Percentiles rank a stretch among this genome's conserved stretches.
Conservation (phyloP, 2,113 vertebrate species). For the Choloepus hoffmanni region DNA sequence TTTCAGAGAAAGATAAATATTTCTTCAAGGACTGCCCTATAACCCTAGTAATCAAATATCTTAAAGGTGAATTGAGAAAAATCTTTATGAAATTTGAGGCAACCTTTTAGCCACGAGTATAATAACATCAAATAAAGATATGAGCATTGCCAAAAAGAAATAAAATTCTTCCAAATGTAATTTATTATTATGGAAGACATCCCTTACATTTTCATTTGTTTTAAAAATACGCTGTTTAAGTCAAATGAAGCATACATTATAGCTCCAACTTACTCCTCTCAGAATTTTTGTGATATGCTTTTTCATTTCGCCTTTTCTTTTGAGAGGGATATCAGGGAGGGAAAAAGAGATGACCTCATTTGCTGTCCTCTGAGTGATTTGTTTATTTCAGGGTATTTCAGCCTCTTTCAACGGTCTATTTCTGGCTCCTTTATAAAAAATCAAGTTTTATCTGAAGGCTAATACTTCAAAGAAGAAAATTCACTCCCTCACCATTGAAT, state of each 20-base stretch:
- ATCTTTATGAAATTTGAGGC: conserved; percentile 60
- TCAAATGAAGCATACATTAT: neutral
- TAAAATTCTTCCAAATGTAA: conserved; percentile 33
- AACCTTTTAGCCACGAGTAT: conserved; percentile 56
- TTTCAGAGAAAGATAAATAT: conserved; percentile 68
- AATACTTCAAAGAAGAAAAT: conserved; percentile 54
- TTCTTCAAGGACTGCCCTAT: conserved; percentile 1
- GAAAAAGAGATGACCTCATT: conserved; percentile 37
- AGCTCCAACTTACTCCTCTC: conserved; percentile 28
- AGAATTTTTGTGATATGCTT: neutral
- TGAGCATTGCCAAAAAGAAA: conserved; percentile 28
- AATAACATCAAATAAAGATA: conserved; percentile 60
- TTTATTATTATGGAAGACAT: neutral
- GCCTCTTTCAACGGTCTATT: neutral
- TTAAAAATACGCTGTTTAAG: conserved; percentile 38
- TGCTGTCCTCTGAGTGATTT: neutral
- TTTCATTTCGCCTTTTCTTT: conserved; percentile 60
- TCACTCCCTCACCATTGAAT: conserved; percentile 55
- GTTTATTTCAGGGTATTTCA: neutral
- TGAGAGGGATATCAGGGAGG: neutral
- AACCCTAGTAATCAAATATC: conserved; percentile 63
- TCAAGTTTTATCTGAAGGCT: neutral
- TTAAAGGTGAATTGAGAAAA: conserved; percentile 47
- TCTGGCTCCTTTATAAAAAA: conserved; percentile 41
- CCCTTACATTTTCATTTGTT: conserved; percentile 63